phyloP scores from a whole-genome alignment of 2,113 vertebrate genomes.

The Nerophis lumbriciformis region DNA sequence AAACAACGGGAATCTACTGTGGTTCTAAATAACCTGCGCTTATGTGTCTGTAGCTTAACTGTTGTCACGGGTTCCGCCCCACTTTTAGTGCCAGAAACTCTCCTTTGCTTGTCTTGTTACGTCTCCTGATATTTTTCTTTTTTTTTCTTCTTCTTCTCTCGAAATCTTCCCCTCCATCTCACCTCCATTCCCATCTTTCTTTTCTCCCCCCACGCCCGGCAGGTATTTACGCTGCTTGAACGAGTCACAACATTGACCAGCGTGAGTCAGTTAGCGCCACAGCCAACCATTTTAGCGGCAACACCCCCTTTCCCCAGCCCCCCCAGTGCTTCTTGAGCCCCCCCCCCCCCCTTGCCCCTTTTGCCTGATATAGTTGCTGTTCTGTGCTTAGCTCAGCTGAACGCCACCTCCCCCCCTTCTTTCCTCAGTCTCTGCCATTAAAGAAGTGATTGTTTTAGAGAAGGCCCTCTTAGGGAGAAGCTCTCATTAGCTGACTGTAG shows the following conservation, averaged over 20 bases:
- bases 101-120: constrained; percentile 50
- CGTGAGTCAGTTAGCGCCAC: constrained; percentile 75
- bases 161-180: constrained; percentile 52
- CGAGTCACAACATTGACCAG: constrained; percentile 79
- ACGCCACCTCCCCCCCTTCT: constrained; percentile 32
- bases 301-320: constrained; percentile 21
- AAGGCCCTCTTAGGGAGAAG: constrained; percentile 25
- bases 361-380: constrained; percentile 60
- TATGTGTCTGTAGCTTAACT: constrained; percentile 47
- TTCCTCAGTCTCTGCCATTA: constrained; percentile 54
- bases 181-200: constrained; percentile 65
- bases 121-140: constrained; percentile 47
- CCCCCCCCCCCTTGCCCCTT: constrained; percentile 21
- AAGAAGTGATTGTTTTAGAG: constrained; percentile 63
- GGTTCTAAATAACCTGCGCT: neutral
- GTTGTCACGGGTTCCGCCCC: constrained; percentile 40
- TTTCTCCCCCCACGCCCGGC: constrained; percentile 63
- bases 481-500: constrained; percentile 1
- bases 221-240: constrained; percentile 80
- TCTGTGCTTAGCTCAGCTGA: constrained; percentile 65
- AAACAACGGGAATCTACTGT: too few species aligned
- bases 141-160: constrained; percentile 5
- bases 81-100: constrained; percentile 38
- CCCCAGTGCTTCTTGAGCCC: constrained; percentile 61
- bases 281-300: constrained; percentile 55